Base-by-base conservation (phyloP, 2,888 invertebrate species). In the Pasiphila rectangulata region DNA sequence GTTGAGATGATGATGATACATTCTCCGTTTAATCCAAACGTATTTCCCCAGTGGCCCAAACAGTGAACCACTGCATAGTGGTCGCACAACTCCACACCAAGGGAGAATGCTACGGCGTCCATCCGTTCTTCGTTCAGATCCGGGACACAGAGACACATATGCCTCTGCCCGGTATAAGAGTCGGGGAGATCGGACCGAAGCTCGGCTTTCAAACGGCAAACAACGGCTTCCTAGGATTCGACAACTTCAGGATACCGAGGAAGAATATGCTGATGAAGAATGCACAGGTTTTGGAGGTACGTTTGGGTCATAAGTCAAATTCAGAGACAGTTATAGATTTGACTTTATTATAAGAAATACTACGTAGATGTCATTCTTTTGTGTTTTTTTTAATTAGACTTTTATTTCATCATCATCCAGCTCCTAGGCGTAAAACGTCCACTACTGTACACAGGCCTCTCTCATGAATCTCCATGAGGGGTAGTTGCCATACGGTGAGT, bases 41-140 rank as follows among this genome's bases (percentile, higher is more conserved):
- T n/a, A n/a, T n/a, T n/a, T n/a, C n/a, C n/a, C n/a, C 73, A 96
- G 96, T 98, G 92, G 97, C 96, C 1, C 97, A 97, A 21, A 95
- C 96, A 0, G 93, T 94, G 0, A 98, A 96, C 79, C 93, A 96
- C 80, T 96, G 96, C 6, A 89, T 98, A 24, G 95, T 98, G 0
- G 92, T 97, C 42, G 98, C 98, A 0, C 96, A 97, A 72, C 87
- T 98, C 7, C 92, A 94, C 67, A 94, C 94, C 0, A 91, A 94
- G 59, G 95, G 94, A 0, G 79, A 92, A 71, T 93, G 93, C 69
- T 91, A 94, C 66, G 98, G 98, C 0, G 92, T 97, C 54, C 97
- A 98, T 69, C 94, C 96, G 0, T 98, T 98, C 74, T 91, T 98
- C 62, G 96, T 98, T 0, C 97, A 96, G 72, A 86, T 98, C 15